Conservation (phyloP, 2,113 vertebrate species). For the Microtus richardsoni region DNA sequence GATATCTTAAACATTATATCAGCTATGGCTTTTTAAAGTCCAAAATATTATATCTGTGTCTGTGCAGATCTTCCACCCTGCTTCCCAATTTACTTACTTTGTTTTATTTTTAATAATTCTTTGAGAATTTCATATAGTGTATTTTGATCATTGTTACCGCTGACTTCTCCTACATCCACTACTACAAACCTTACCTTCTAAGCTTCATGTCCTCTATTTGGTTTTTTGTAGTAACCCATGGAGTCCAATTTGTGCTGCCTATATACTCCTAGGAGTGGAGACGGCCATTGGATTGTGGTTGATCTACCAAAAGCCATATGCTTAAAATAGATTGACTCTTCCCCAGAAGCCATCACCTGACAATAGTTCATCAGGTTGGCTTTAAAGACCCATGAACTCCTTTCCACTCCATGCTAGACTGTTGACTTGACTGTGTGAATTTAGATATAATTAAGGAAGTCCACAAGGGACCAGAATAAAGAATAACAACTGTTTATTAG, state of each 20-base stretch:
- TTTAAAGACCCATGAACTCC: background rate
- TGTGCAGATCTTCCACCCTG: background rate
- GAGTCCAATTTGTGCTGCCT: background rate
- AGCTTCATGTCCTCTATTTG: background rate
- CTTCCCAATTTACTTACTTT: background rate
- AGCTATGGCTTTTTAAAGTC: background rate
- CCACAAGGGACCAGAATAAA: too few species aligned
- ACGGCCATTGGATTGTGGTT: background rate
- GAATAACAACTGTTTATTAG: too few species aligned
- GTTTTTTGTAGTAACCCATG: background rate
- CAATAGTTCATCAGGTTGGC: background rate
- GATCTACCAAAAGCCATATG: background rate
- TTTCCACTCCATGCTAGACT: background rate
- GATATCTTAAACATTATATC: background rate
- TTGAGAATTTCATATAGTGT: background rate
- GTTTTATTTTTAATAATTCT: background rate
- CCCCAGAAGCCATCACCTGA: background rate
- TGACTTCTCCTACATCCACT: background rate
- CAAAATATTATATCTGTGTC: background rate
- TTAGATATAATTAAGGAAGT: too few species aligned
- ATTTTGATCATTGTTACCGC: background rate
- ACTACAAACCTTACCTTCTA: background rate
- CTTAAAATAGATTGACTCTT: background rate
- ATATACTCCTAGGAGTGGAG: background rate
- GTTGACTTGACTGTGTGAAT: background rate